Percentiles rank a stretch among this genome's conserved stretches.
Conservation (phyloP, 2,888 invertebrate genomes). For the Phragmatobia fuliginosa region DNA sequence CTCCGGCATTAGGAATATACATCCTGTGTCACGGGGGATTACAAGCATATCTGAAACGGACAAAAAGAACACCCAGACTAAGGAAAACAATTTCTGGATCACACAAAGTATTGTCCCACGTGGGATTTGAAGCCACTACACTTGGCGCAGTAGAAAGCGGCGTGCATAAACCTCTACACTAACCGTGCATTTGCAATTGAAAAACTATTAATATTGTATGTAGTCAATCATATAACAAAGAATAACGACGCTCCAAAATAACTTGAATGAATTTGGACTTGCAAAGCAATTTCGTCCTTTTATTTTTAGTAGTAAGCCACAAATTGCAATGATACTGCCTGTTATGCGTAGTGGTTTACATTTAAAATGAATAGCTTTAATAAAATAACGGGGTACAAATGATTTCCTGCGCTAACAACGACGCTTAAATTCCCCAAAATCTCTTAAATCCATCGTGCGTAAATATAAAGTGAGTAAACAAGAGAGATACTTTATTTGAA, state of each 20-base stretch:
- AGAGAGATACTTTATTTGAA: slow-evolving; percentile 9
- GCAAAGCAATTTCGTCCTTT: not conserved
- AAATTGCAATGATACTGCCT: not conserved
- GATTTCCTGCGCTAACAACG: not conserved
- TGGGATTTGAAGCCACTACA: too few relatives aligned
- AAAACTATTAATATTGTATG: too few relatives aligned
- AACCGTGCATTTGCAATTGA: too few relatives aligned
- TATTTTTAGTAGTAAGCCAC: not conserved
- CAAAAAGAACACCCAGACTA: too few relatives aligned
- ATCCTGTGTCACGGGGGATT: too few relatives aligned
- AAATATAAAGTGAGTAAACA: slow-evolving; percentile 21
- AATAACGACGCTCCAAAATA: not conserved
- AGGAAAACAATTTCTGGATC: too few relatives aligned
- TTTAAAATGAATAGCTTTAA: not conserved
- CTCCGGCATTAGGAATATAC: too few relatives aligned
- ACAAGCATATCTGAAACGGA: too few relatives aligned
- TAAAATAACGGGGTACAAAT: not conserved
- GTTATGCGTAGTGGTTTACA: not conserved
- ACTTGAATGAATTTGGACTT: not conserved
- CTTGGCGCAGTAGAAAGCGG: too few relatives aligned
- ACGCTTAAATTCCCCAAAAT: slow-evolving; percentile 8
- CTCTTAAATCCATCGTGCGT: slow-evolving; percentile 17
- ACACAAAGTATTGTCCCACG: too few relatives aligned
- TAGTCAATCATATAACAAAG: too few relatives aligned
- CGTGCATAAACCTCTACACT: too few relatives aligned